Percentiles rank a stretch among this genome's conserved stretches.
Evolutionary conservation across 2,797 vertebrate genomes (phyloP).

Genomic region (Enoplosus armatus): DNA sequence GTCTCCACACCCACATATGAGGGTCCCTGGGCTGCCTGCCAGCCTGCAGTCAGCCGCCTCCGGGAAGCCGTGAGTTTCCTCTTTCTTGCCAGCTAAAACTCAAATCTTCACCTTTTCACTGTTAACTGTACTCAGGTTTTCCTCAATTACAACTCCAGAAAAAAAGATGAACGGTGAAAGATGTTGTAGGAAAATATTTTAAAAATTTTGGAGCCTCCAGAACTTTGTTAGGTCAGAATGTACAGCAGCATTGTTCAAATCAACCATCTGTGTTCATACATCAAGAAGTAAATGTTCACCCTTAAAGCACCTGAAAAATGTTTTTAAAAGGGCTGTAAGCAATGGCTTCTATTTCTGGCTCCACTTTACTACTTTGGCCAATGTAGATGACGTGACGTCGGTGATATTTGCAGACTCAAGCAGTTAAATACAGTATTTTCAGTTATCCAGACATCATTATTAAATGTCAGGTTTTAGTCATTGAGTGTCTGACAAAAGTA

Average conservation of each 20-base stretch:
- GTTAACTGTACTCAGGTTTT: constrained; percentile 1
- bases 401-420: not conserved
- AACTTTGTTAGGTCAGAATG: not conserved
- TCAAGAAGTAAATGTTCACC: not conserved
- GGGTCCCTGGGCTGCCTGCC: constrained; percentile 84
- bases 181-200: not conserved
- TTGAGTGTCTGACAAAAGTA: not conserved
- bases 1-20: constrained; percentile 86
- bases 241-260: not conserved
- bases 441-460: not conserved
- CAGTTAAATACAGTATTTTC: not conserved
- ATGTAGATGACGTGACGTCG: not conserved
- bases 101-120: constrained; percentile 40
- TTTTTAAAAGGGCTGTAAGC: not conserved
- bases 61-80: constrained; percentile 85
- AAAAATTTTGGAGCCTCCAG: not conserved
- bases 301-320: not conserved
- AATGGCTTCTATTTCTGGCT: not conserved
- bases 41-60: constrained; percentile 86
- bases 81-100: not conserved
- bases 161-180: constrained; percentile 4
- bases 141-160: constrained; percentile 9
- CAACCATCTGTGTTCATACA: not conserved
- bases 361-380: not conserved
- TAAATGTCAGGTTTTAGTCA: constrained; percentile 25